Evolutionary conservation across 2,113 vertebrate genomes (phyloP), one percentile per base, ranked within the genome.

Genomic region (Xenotilapia flavipinnis): DNA sequence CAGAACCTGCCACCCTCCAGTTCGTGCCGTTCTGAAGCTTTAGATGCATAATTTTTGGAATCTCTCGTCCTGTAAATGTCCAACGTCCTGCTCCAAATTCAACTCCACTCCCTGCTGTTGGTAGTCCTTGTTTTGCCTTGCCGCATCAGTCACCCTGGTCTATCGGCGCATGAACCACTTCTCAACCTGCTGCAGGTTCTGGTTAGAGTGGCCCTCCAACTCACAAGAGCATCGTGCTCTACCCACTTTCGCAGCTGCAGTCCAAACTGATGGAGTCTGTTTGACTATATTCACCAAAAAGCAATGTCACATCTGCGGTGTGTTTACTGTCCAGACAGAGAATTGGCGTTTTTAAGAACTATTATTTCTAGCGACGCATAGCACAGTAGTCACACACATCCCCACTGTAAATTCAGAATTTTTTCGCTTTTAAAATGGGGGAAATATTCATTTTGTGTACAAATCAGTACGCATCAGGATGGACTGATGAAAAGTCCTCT

Each of bases 351-450:
- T 28, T 75, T 47, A 75, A 47, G 23, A 26, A 47, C 9, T 0
- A 28, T 26, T 47, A 47, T 19, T 75, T 75, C 40, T 47, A 47
- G 68, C 0, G 0, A 47, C 0, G 0, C 28, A 26, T 75, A 47
- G 38, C 70, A 31, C 14, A 19, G 15, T 7, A 26, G 65, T 2
- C 21, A 10, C 14, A 17, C 40, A 1, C 23, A 19, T 28, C 70
- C 9, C 6, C 26, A 19, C 42, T 75, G 3, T 47, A 33, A 31
- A 49, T 13, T 49, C 17, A 13, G 45, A 31, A 7, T 8, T 51
- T 9, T 31, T 31, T 51, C 1, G 6, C 45, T 51, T 77, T 47
- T 49, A 49, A 77, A 77, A 77, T 31, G 10, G 17, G 4, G 26
- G 28, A 31, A 49, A 31, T 51, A 51, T 51, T 17, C 3, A 8